Evolutionary conservation across 2,113 vertebrate species (phyloP).

Genomic region (Acanthochromis polyacanthus): DNA sequence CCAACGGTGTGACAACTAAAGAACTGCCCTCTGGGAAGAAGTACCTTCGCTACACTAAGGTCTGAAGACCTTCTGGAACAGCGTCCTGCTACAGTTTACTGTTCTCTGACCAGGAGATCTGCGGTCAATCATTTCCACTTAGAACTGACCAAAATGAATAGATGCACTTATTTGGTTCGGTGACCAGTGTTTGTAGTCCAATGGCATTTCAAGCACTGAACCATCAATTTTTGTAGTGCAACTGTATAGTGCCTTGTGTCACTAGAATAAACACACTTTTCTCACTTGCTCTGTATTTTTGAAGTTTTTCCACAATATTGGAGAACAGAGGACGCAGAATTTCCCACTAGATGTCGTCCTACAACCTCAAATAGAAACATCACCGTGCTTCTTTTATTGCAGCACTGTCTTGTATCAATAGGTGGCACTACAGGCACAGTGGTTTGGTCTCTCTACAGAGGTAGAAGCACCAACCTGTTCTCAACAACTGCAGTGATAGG

Average conservation of each 20-base stretch:
- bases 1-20: constrained; percentile 90
- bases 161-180: not conserved
- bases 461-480: not conserved
- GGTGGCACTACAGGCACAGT: constrained; percentile 30
- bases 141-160: constrained; percentile 3
- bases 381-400: not conserved
- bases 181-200: not conserved
- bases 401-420: constrained; percentile 1
- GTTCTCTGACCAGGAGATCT: not conserved
- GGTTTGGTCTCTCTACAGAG: not conserved
- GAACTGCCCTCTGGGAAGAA: constrained; percentile 95
- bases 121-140: not conserved
- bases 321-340: not conserved
- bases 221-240: not conserved
- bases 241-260: constrained; percentile 64
- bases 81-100: not conserved
- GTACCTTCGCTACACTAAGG: constrained; percentile 95
- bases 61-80: constrained; percentile 58
- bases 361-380: not conserved
- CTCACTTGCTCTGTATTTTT: not conserved
- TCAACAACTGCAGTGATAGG: constrained; percentile 6
- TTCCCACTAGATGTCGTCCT: constrained; percentile 56
- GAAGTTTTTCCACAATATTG: not conserved
- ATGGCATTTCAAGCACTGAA: not conserved
- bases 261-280: constrained; percentile 66